These are phyloP conservation scores for Liopterus haemorrhoidalis DNA, from an alignment of 2,888 invertebrate species.

Conservation along the genomic window DNA sequence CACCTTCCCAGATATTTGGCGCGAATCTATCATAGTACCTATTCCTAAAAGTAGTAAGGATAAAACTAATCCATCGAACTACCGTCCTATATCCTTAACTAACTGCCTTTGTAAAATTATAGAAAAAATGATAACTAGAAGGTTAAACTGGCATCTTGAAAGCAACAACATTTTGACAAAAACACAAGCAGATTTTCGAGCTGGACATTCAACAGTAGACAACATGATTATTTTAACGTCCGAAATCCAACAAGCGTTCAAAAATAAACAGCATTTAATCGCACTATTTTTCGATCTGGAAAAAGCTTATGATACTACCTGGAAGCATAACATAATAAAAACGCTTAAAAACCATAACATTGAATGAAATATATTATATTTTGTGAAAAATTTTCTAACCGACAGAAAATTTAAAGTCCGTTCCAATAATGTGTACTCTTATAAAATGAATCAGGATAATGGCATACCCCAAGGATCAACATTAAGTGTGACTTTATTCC, in stretches of 20 bases:
- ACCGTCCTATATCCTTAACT: constrained; percentile 2
- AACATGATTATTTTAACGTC: not conserved
- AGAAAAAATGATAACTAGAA: constrained; percentile 3
- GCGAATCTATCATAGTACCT: not conserved
- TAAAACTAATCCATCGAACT: constrained; percentile 1
- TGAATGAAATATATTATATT: not conserved
- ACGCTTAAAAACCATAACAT: not conserved
- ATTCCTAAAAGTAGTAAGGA: constrained; percentile 3
- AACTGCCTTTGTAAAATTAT: constrained; percentile 3
- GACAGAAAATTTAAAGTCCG: constrained; percentile 7
- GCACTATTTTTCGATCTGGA: constrained; percentile 6
- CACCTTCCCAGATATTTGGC: not conserved
- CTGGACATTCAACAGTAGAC: constrained; percentile 1
- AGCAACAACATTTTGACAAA: not conserved
- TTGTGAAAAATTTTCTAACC: not conserved
- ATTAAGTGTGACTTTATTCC: not conserved
- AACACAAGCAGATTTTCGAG: not conserved
- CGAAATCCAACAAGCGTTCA: constrained; percentile 4
- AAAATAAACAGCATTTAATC: constrained; percentile 2
- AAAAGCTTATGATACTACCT: constrained; percentile 2
- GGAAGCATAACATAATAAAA: constrained; percentile 2
- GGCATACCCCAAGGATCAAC: not conserved
- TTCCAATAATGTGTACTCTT: not conserved
- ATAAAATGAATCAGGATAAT: constrained; percentile 2
- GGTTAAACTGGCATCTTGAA: constrained; percentile 4